Evolutionary conservation across 2,797 vertebrate species (phyloP), one percentile per base, ranked within the genome.

Genomic region (Botia kubotai): DNA sequence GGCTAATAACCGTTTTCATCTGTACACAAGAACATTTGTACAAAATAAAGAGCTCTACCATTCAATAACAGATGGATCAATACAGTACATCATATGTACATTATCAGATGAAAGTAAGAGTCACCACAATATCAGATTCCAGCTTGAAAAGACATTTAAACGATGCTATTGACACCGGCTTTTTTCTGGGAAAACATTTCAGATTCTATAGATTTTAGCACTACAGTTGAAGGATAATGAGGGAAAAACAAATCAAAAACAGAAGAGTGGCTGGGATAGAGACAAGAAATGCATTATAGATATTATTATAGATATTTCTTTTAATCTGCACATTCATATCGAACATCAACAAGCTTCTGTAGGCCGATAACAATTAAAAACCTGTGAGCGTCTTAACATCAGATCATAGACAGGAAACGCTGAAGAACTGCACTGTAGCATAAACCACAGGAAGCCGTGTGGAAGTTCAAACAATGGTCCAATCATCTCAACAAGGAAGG

Each of bases 61-160:
- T 92, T 91, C 88, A 91, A 89, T 90, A 91, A 91, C 88, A 91
- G 95, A 95, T 94, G 95, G 94, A 95, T 97, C 95, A 91, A 94
- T 94, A 96, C 96, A 94, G 95, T 96, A 97, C 96, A 97, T 95
- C 93, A 95, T 97, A 96, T 98, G 94, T 98, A 98, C 97, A 98
- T 95, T 94, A 95, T 94, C 92, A 94, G 94, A 95, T 94, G 94
- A 95, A 48, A 39, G 67, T 65, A 87, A 89, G 90, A 85, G 89
- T 91, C 92, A 85, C 80, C 70, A 91, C 90, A 88, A 82, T 71
- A 86, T 87, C 84, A 89, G 84, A 89, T 88, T 92, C 89, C 90
- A 90, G 58, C 17, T 52, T 33, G n/a, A 19, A 67, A 72, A 72
- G 6, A 10, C 26, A 71, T 19, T 43, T 16, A 50, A 52, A 36